phyloP scores from a whole-genome alignment of 2,888 invertebrate genomes.

The Leptinotarsa tumamoca region DNA sequence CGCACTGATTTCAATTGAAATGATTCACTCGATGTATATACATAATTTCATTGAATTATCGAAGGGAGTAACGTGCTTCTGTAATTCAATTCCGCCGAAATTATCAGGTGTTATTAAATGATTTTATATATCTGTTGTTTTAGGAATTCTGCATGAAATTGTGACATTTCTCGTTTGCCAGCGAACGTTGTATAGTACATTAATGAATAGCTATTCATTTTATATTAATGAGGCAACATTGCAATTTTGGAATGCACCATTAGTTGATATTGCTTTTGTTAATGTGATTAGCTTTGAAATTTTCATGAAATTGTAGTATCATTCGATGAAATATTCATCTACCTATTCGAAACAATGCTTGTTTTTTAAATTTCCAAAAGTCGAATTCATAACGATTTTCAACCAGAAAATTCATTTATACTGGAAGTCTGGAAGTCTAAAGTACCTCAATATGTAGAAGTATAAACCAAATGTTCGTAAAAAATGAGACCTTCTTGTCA shows the following conservation, averaged over 20 bases:
- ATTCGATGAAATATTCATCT: background rate
- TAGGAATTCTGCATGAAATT: slow-evolving; percentile 28
- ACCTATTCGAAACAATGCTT: background rate
- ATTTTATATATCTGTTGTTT: slow-evolving; percentile 33
- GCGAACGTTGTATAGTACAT: background rate
- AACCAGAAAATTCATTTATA: background rate
- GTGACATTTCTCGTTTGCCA: slow-evolving; percentile 30
- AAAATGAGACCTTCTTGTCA: too few relatives aligned
- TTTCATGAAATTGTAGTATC: slow-evolving; percentile 6
- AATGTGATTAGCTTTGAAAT: slow-evolving; percentile 18
- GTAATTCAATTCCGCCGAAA: slow-evolving; percentile 43
- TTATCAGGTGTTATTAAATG: slow-evolving; percentile 43
- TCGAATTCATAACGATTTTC: background rate
- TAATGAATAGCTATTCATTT: slow-evolving; percentile 19
- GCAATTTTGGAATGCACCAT: slow-evolving; percentile 15
- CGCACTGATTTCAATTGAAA: slow-evolving; percentile 47
- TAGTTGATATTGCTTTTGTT: slow-evolving; percentile 18
- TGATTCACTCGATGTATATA: slow-evolving; percentile 45
- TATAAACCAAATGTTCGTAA: too few relatives aligned
- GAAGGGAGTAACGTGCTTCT: slow-evolving; percentile 37
- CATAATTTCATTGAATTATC: slow-evolving; percentile 44
- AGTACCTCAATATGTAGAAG: too few relatives aligned
- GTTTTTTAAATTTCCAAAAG: background rate
- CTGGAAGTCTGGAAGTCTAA: too few relatives aligned
- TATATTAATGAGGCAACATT: slow-evolving; percentile 21